A percentile compares a stretch with the other conserved stretches of the same genome.
These are phyloP conservation scores for Vipera ursinii DNA, from an alignment of 2,797 vertebrate species.

Conservation along the genomic window DNA sequence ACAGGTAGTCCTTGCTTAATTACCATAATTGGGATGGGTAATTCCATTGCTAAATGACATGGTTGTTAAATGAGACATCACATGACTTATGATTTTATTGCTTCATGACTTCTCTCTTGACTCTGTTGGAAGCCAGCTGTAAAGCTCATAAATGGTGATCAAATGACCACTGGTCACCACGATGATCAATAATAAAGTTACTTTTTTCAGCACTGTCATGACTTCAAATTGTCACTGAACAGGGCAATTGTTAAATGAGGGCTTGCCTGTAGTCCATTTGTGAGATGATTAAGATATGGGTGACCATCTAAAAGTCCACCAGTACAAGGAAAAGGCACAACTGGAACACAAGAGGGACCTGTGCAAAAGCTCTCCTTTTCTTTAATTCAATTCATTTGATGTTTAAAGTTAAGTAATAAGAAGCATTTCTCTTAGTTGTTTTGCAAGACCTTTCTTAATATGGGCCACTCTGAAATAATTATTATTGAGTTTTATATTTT, in stretches of 20 bases:
- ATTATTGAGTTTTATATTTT: constrained; percentile 62
- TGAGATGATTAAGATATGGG: background rate
- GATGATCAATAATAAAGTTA: background rate
- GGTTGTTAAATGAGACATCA: background rate
- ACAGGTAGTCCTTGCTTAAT: background rate
- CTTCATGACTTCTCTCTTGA: background rate
- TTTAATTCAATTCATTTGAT: constrained; percentile 32
- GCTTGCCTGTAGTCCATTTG: background rate
- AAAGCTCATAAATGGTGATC: background rate
- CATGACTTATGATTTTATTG: background rate
- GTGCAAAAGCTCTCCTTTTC: constrained; percentile 4
- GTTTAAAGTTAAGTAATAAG: constrained; percentile 34
- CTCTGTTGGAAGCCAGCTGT: background rate
- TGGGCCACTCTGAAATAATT: constrained; percentile 44
- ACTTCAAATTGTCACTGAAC: background rate
- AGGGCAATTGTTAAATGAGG: background rate
- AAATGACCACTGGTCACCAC: background rate
- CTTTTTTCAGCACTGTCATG: background rate
- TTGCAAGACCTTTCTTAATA: constrained; percentile 44
- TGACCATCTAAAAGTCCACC: background rate
- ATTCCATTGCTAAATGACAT: background rate
- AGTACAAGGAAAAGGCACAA: background rate
- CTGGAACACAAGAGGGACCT: background rate
- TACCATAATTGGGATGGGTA: background rate
- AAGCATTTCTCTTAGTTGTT: constrained; percentile 29